These are phyloP conservation scores for Drosophila seguyi DNA, from an alignment of 1,140 invertebrate species.

Conservation along the genomic window DNA sequence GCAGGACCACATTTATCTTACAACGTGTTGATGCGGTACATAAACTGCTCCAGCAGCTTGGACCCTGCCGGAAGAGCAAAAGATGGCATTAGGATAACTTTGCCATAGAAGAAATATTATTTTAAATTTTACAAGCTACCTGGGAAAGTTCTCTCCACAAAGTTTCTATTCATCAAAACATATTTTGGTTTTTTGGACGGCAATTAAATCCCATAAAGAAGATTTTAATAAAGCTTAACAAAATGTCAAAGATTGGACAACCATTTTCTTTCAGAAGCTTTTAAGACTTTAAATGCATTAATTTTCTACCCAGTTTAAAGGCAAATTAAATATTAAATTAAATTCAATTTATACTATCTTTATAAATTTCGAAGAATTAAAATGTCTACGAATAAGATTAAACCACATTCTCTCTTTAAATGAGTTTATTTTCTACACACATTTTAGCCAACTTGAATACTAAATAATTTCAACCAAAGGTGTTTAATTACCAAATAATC, in stretches of 20 bases:
- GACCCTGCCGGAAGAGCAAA: constrained; percentile 2
- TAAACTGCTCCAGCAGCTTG: constrained; percentile 59
- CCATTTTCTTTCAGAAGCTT: background rate
- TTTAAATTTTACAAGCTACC: background rate
- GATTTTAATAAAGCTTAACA: background rate
- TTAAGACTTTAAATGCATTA: background rate
- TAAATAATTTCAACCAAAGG: background rate
- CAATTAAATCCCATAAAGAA: constrained; percentile 1
- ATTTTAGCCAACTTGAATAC: background rate
- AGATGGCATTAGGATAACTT: constrained; percentile 4
- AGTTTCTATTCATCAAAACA: background rate
- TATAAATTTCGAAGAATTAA: too few species aligned
- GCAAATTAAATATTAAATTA: background rate
- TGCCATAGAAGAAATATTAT: background rate
- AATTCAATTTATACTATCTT: too few species aligned
- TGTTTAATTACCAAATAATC: constrained; percentile 7
- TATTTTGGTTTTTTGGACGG: background rate
- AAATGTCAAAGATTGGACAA: background rate
- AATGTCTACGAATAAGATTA: too few species aligned
- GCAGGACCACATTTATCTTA: constrained; percentile 61
- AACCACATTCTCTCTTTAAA: background rate
- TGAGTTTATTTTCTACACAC: background rate
- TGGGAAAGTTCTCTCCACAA: background rate
- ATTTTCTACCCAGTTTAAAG: background rate
- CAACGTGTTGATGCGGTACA: constrained; percentile 79